Evolutionary conservation across 92 coral and sea anemone species (phyloP).

Genomic region (Siderastrea siderea): DNA sequence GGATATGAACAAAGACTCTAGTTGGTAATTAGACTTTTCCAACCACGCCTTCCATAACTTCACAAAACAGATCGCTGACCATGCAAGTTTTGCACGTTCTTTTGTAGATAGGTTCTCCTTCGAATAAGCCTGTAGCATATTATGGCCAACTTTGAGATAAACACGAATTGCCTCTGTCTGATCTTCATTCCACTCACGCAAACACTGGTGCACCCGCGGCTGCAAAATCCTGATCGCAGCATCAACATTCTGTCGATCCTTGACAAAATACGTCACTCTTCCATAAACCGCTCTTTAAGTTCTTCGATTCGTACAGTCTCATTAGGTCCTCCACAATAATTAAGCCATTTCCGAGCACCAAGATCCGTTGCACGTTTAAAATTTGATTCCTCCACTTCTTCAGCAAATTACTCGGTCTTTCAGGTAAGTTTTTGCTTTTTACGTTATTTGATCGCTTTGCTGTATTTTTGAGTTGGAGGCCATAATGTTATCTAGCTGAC

Average conservation of each 20-base stretch:
- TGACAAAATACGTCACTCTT: slow-evolving; percentile 49
- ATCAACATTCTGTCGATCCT: slow-evolving; percentile 47
- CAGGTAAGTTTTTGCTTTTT: no score
- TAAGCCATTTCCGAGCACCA: slow-evolving; percentile 48
- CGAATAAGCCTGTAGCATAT: slow-evolving; percentile 2
- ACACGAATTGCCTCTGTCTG: slow-evolving; percentile 3
- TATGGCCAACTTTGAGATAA: slow-evolving; percentile 10
- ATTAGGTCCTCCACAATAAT: slow-evolving; percentile 38
- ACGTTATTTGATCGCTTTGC: no score
- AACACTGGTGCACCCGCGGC: slow-evolving; percentile 22
- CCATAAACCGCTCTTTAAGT: slow-evolving; percentile 35
- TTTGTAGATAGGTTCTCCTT: neutral
- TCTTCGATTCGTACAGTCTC: slow-evolving; percentile 15
- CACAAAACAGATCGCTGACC: slow-evolving; percentile 24
- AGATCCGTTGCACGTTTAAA: slow-evolving; percentile 41
- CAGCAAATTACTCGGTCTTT: slow-evolving; percentile 6
- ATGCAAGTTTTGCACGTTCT: slow-evolving; percentile 22
- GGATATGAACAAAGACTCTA: slow-evolving; percentile 30
- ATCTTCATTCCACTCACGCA: neutral
- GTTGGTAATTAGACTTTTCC: neutral
- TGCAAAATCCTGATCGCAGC: slow-evolving; percentile 24
- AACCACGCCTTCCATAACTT: slow-evolving; percentile 18
- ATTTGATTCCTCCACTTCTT: slow-evolving; percentile 63
- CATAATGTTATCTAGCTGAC: no score
- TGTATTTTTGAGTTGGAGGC: no score